phyloP scores from a whole-genome alignment of 2,888 invertebrate genomes.

The Leucophenga montana region DNA sequence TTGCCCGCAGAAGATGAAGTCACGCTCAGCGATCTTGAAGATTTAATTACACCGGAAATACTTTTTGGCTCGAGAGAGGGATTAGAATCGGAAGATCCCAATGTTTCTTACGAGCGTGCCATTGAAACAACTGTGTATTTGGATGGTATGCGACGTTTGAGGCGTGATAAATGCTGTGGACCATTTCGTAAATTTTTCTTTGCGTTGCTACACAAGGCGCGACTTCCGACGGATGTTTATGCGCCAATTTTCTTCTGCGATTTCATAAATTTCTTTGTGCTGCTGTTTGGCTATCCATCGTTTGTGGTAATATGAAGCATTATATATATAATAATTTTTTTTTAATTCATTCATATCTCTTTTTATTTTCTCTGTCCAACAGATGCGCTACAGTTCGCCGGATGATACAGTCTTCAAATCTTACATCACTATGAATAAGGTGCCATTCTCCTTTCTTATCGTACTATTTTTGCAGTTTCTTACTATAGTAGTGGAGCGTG shows the following conservation, averaged over 20 bases:
- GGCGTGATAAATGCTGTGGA: slow-evolving; percentile 23
- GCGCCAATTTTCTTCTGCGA: slow-evolving; percentile 98
- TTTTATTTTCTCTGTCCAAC: background rate
- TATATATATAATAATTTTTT: background rate
- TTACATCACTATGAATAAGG: slow-evolving; percentile 92
- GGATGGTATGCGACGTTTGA: slow-evolving; percentile 40
- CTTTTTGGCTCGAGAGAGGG: too few relatives aligned
- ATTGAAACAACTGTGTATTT: slow-evolving; percentile 8
- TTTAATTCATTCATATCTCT: background rate
- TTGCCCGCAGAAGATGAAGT: background rate
- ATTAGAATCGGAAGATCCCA: background rate
- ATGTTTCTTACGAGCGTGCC: background rate
- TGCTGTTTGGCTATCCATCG: slow-evolving; percentile 94
- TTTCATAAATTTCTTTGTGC: slow-evolving; percentile 95
- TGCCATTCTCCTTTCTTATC: slow-evolving; percentile 93
- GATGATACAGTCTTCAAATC: slow-evolving; percentile 86
- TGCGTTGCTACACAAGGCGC: slow-evolving; percentile 69
- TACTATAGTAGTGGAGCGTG: slow-evolving; percentile 94
- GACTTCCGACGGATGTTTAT: slow-evolving; percentile 80
- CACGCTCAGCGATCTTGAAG: background rate
- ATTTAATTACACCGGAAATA: background rate
- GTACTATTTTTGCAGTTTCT: slow-evolving; percentile 96
- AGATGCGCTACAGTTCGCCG: slow-evolving; percentile 84
- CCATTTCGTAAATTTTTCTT: slow-evolving; percentile 81
- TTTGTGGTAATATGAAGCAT: slow-evolving; percentile 83